Conservation (phyloP, 2,888 invertebrate species). For the Ptychoptera albimana region DNA sequence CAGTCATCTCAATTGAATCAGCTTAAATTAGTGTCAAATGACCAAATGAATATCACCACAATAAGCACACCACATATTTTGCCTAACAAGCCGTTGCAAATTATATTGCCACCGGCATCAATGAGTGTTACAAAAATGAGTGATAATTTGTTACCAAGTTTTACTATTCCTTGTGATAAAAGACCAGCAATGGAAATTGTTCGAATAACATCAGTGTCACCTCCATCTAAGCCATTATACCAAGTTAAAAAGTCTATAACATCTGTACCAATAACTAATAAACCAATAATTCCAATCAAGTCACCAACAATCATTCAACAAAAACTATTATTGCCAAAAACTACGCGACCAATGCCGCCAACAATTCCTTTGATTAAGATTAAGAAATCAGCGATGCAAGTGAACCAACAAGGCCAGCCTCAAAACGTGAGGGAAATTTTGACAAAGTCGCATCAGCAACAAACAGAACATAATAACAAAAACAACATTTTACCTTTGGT, state of each 20-base stretch:
- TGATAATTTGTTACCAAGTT: conserved; percentile 10
- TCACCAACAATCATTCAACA: no score
- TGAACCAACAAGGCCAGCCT: conserved; percentile 3
- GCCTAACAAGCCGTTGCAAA: conserved; percentile 12
- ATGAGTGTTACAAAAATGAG: conserved; percentile 24
- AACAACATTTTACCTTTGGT: no score
- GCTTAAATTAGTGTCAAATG: not conserved
- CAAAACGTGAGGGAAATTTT: conserved; percentile 6
- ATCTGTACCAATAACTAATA: conserved; percentile 9
- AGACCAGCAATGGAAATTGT: conserved; percentile 22
- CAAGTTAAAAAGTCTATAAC: conserved; percentile 2
- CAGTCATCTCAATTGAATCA: conserved; percentile 10
- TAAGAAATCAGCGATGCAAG: conserved; percentile 24
- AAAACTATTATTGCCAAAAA: conserved; percentile 15
- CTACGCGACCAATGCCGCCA: conserved; percentile 33
- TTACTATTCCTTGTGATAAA: not conserved
- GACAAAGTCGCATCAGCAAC: not conserved
- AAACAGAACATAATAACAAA: not conserved
- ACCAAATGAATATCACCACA: not conserved
- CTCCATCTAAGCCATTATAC: conserved; percentile 13
- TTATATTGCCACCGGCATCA: conserved; percentile 21
- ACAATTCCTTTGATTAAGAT: conserved; percentile 36
- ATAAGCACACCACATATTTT: not conserved
- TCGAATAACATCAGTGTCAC: conserved; percentile 17
- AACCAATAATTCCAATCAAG: conserved; percentile 3